These are phyloP conservation scores for Neofelis nebulosa DNA, from an alignment of 2,113 vertebrate genomes.

Conservation along the genomic window DNA sequence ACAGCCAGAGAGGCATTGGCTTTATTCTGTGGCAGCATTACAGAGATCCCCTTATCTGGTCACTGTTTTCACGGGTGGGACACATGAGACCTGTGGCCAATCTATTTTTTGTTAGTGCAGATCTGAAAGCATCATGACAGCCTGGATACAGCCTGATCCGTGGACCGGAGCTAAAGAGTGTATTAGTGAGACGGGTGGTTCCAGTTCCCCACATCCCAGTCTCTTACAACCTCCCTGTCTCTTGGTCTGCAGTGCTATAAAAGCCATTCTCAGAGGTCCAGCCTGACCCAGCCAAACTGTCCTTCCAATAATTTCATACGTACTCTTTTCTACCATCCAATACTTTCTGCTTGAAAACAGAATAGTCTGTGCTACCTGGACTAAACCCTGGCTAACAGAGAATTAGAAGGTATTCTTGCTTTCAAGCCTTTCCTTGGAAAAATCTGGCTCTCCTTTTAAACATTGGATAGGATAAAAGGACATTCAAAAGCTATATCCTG, in stretches of 20 bases:
- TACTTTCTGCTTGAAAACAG: background rate
- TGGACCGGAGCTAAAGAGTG: background rate
- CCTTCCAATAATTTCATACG: background rate
- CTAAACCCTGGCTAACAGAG: background rate
- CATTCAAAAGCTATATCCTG: background rate
- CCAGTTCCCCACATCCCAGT: background rate
- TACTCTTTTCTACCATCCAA: background rate
- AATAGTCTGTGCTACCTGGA: background rate
- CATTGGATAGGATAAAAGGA: background rate
- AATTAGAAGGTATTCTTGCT: background rate
- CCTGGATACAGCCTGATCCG: too few species aligned
- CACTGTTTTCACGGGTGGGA: background rate
- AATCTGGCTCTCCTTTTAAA: too few species aligned
- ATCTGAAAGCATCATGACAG: background rate
- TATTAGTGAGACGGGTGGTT: too few species aligned
- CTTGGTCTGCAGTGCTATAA: fast-evolving
- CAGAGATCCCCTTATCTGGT: background rate
- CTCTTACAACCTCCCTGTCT: background rate
- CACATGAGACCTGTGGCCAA: background rate
- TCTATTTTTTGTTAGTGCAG: background rate
- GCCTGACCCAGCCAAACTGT: background rate
- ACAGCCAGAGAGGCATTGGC: fast-evolving
- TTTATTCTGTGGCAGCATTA: background rate
- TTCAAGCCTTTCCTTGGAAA: background rate
- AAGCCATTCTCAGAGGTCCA: background rate